Conservation (phyloP, 1,140 invertebrate species). For the Sarcophaga peregrina region DNA sequence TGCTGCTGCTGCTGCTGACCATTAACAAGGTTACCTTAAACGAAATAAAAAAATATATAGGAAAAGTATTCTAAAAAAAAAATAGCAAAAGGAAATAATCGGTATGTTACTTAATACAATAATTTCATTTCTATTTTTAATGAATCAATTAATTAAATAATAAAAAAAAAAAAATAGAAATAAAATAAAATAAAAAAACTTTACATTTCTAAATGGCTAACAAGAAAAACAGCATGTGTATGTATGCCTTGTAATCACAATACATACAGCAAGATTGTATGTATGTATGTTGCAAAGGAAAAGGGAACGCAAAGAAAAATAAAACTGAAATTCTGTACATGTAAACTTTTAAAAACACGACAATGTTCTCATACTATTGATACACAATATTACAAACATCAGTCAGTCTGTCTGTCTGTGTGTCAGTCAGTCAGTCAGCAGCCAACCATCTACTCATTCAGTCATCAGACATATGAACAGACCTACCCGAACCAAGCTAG, state of each 20-base stretch:
- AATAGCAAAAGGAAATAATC: not conserved
- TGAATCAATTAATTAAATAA: slow-evolving; percentile 42
- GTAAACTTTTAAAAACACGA: slow-evolving; percentile 26
- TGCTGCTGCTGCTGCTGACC: not conserved
- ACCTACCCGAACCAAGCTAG: slow-evolving; percentile 13
- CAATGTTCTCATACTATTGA: not conserved
- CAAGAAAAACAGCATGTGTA: slow-evolving; percentile 7
- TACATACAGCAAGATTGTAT: slow-evolving; percentile 3
- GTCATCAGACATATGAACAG: not conserved
- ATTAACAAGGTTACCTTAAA: slow-evolving; percentile 20
- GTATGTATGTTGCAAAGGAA: too few relatives aligned
- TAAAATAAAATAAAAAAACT: not conserved
- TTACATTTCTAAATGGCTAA: not conserved
- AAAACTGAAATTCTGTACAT: slow-evolving; percentile 16
- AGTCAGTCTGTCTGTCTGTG: not conserved
- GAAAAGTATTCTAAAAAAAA: not conserved
- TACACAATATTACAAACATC: not conserved
- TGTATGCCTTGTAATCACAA: not conserved
- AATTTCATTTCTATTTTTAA: slow-evolving; percentile 22
- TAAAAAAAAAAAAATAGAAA: not conserved
- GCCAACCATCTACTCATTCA: not conserved
- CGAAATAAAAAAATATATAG: not conserved
- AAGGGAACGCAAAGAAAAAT: not conserved
- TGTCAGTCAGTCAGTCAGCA: too few relatives aligned
- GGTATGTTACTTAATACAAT: slow-evolving; percentile 38